Evolutionary conservation across 2,888 invertebrate species (phyloP).

Genomic region (Tanytarsus gracilentus): DNA sequence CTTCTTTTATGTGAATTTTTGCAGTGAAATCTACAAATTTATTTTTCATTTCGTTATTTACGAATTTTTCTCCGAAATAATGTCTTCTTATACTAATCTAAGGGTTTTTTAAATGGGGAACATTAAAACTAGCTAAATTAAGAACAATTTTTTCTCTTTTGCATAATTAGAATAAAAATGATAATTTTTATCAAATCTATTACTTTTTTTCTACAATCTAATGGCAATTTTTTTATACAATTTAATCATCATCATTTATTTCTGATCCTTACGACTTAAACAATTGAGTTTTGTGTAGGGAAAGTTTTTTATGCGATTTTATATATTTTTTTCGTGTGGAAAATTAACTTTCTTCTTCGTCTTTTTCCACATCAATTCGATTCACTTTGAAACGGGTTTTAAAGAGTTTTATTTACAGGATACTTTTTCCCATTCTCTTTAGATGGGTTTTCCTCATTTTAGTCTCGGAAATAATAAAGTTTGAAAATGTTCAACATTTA

Average conservation of each 20-base stretch:
- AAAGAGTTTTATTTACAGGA: constrained; percentile 21
- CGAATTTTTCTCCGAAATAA: too few species aligned
- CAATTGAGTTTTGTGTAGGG: constrained; percentile 26
- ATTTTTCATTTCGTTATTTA: too few species aligned
- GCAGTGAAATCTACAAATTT: too few species aligned
- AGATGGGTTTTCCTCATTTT: too few species aligned
- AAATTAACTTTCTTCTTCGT: constrained; percentile 3
- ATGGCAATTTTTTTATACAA: constrained; percentile 16
- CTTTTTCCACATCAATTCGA: constrained; percentile 19
- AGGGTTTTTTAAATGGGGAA: too few species aligned
- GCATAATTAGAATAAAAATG: constrained; percentile 1
- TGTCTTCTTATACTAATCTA: too few species aligned
- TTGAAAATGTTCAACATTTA: too few species aligned
- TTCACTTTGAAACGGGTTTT: constrained; percentile 16
- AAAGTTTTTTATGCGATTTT: background rate
- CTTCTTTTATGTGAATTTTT: too few species aligned
- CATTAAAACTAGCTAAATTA: too few species aligned
- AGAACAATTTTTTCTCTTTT: too few species aligned
- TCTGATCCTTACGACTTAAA: background rate
- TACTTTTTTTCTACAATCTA: too few species aligned
- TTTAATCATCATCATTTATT: background rate
- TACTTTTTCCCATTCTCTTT: background rate
- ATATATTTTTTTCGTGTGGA: constrained; percentile 5
- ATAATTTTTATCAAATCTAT: constrained; percentile 2
- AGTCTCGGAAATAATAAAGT: too few species aligned